These are phyloP conservation scores for Lagodon rhomboides DNA, from an alignment of 2,797 vertebrate genomes.

Conservation along the genomic window DNA sequence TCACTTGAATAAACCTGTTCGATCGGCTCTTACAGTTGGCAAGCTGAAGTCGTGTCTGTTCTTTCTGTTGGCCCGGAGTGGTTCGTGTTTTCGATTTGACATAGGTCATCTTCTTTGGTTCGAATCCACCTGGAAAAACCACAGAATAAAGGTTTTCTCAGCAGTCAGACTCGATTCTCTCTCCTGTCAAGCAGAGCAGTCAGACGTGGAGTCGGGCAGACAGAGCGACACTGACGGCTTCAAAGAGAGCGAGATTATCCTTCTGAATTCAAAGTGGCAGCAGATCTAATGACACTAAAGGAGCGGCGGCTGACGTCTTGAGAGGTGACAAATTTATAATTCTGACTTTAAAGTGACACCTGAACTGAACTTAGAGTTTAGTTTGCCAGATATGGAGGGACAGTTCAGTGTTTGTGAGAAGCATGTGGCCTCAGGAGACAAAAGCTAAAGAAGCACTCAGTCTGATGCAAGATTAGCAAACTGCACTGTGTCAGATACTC, in stretches of 20 bases:
- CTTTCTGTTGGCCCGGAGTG: conserved; percentile 79
- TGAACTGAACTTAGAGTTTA: background rate
- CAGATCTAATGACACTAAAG: conserved; percentile 31
- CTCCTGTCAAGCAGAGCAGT: conserved; percentile 18
- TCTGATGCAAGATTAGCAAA: conserved; percentile 22
- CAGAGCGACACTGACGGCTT: conserved; percentile 27
- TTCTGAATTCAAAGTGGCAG: conserved; percentile 42
- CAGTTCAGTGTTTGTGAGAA: conserved; percentile 8
- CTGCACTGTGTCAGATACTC: background rate
- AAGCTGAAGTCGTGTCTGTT: conserved; percentile 78
- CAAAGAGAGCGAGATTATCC: conserved; percentile 42
- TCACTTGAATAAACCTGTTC: conserved; percentile 2
- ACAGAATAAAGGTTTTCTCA: conserved; percentile 39
- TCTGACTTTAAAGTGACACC: conserved; percentile 16
- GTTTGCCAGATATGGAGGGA: conserved; percentile 14
- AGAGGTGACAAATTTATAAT: conserved; percentile 23
- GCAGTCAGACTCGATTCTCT: conserved; percentile 3
- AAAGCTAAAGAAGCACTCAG: conserved; percentile 12
- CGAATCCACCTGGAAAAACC: conserved; percentile 84
- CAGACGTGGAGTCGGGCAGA: conserved; percentile 21
- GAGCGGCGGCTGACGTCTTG: conserved; percentile 15
- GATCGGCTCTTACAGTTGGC: conserved; percentile 76
- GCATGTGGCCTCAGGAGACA: conserved; percentile 12
- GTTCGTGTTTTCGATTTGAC: conserved; percentile 79
- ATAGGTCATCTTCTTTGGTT: conserved; percentile 85